phyloP scores from a whole-genome alignment of 2,113 vertebrate genomes.

The Pterocles orientalis region DNA sequence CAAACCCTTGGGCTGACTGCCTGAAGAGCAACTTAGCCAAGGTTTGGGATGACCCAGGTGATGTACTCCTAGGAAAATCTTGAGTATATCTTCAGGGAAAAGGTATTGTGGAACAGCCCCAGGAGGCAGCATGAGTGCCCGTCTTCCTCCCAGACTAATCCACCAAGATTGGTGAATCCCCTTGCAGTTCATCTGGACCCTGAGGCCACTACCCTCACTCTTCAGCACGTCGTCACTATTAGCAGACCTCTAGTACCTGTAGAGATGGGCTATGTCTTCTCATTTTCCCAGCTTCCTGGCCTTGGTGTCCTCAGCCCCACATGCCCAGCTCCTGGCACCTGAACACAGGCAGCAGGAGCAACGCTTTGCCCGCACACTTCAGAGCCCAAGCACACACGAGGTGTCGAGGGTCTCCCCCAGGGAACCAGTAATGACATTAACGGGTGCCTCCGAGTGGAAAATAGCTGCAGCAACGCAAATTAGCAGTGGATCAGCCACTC shows the following conservation, averaged over 20 bases:
- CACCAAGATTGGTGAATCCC: neutral
- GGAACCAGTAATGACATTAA: neutral
- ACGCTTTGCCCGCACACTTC: neutral
- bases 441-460: neutral
- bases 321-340: accelerated
- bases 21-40: neutral
- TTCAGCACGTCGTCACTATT: neutral
- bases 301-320: neutral
- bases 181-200: neutral
- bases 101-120: neutral
- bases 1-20: neutral
- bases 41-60: neutral
- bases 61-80: neutral
- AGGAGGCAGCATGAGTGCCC: neutral
- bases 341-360: neutral
- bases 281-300: neutral
- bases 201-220: neutral
- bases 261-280: neutral
- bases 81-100: neutral
- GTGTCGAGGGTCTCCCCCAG: neutral
- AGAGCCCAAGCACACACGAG: accelerated
- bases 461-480: neutral
- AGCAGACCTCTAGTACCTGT: neutral
- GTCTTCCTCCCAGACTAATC: neutral
- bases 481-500: neutral